phyloP scores from a whole-genome alignment of 2,113 vertebrate genomes.

The Leucopternis melanops region DNA sequence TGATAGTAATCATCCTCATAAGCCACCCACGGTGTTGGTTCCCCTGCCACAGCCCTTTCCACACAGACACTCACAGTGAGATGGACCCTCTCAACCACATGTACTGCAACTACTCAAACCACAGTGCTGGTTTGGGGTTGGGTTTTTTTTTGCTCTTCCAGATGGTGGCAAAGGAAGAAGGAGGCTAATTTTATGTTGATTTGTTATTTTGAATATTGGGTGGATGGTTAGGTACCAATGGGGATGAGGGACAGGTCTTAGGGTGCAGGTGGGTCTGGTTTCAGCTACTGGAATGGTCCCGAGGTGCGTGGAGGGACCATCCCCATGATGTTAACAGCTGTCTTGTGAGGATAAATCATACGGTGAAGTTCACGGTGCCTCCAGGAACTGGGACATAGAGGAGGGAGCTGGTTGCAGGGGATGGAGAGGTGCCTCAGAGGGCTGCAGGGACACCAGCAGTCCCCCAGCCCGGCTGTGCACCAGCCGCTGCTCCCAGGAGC shows the following conservation, averaged over 20 bases:
- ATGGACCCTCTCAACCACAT: neutral
- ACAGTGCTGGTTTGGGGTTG: neutral
- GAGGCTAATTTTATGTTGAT: neutral
- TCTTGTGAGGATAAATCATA: neutral
- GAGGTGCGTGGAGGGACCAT: neutral
- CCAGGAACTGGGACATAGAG: neutral
- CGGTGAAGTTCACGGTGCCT: neutral
- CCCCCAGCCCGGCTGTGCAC: neutral
- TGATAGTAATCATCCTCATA: neutral
- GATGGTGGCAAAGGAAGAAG: neutral
- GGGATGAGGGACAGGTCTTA: neutral
- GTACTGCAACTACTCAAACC: neutral
- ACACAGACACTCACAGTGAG: rapidly evolving
- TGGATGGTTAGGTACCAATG: no score
- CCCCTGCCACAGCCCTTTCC: neutral
- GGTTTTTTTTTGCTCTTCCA: neutral
- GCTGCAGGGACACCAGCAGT: neutral
- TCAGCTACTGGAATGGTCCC: neutral
- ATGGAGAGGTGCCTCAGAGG: neutral
- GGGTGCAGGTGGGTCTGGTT: neutral
- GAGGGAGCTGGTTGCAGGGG: neutral
- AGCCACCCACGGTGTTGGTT: neutral
- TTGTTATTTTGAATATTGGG: neutral
- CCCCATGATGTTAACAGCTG: neutral
- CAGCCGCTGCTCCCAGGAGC: neutral